Evolutionary conservation across 2,797 vertebrate species (phyloP).

Genomic region (Pseudochirops cupreus): DNA sequence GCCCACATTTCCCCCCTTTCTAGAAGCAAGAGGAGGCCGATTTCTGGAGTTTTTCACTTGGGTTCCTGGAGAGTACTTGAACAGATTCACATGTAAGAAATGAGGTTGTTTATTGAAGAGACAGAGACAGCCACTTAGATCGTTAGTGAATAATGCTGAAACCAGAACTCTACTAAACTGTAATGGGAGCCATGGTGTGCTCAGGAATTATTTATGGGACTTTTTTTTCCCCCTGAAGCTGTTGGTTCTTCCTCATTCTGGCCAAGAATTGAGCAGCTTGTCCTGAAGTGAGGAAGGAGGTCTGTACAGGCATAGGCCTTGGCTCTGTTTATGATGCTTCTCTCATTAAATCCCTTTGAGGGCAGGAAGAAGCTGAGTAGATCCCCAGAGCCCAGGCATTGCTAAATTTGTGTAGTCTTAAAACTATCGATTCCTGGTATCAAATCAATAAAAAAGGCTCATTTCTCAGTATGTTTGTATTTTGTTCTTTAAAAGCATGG

Average conservation of each 20-base stretch:
- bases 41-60: constrained; percentile 50
- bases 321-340: constrained; percentile 81
- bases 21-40: constrained; percentile 49
- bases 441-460: constrained; percentile 60
- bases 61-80: not conserved
- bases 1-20: constrained; percentile 47
- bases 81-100: constrained; percentile 56
- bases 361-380: constrained; percentile 79
- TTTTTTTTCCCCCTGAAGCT: constrained; percentile 42
- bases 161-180: constrained; percentile 55
- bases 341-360: constrained; percentile 74
- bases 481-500: not conserved
- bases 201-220: constrained; percentile 69
- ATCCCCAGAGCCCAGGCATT: constrained; percentile 65
- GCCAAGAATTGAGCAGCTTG: constrained; percentile 84
- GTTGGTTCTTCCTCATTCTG: constrained; percentile 64
- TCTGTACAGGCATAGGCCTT: constrained; percentile 40
- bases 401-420: constrained; percentile 58
- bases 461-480: not conserved
- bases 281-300: constrained; percentile 66
- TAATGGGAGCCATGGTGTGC: constrained; percentile 49
- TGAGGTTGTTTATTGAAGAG: constrained; percentile 48
- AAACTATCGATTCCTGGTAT: constrained; percentile 68
- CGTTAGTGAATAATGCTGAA: constrained; percentile 53
- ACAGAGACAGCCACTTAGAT: constrained; percentile 44